Evolutionary conservation across 2,888 invertebrate species (phyloP), one percentile per base, ranked within the genome.

Genomic region (Meiosimyza decipiens): DNA sequence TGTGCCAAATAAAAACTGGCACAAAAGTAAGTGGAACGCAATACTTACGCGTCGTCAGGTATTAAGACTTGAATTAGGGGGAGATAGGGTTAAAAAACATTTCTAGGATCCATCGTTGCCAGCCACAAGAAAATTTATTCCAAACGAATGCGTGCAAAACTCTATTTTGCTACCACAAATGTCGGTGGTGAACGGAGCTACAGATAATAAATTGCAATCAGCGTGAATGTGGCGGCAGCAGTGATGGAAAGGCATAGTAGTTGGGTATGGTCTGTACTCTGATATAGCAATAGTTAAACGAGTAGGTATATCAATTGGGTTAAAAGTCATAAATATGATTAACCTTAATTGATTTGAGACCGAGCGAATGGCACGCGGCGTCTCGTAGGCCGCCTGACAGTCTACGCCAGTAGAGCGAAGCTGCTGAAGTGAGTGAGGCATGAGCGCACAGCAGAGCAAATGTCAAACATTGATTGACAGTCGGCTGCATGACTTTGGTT

Each of bases 271-370:
- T 28, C 5, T 33, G 60, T 11, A 13, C 13, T 33, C 13, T 22
- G 1, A 28, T 11, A 16, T 7, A 1, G 16, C 28, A 3, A 40
- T n/a, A 7, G 59, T 33, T 28, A 60, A 60, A n/a, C n/a, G 9
- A 60, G 6, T 3, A 22, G 57, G 28, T 22, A 18, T 51, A 66
- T 57, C 72, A 80, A 83, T 82, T 82, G 76, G 81, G 82, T 84
- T 84, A 84, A 80, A 83, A 80, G 81, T 82, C 84, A 83, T 83
- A 82, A 83, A 84, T 83, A 82, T 83, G 80, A 83, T 84, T 82
- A 83, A 80, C 80, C 78, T 77, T 83, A 84, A 84, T 83, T 83
- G 83, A 78, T 81, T 75, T 81, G 79, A 81, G 79, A 73, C 70
- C 50, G 18, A 47, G 64, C 60, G n/a, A 54, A 28, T 54, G 60